Percentiles rank a stretch among this genome's conserved stretches.
These are phyloP conservation scores for Noctuana brunneofusca DNA, from an alignment of 2,888 invertebrate genomes.

Conservation along the genomic window DNA sequence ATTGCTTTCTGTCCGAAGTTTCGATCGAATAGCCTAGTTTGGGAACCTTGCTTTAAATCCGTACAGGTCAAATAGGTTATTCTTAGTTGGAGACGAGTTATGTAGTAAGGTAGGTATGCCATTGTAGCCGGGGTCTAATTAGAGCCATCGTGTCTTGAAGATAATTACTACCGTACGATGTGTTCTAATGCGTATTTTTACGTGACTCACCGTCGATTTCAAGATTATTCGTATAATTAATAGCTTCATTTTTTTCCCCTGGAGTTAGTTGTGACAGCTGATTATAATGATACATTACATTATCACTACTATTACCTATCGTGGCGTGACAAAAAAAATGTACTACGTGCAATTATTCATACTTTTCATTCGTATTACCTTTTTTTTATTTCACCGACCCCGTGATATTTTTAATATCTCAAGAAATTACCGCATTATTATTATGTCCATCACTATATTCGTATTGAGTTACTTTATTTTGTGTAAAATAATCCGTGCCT, in stretches of 20 bases:
- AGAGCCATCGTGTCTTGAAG: not conserved
- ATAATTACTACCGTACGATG: slow-evolving; percentile 8
- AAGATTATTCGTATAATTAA: not conserved
- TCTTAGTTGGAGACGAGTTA: slow-evolving; percentile 8
- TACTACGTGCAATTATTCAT: not conserved
- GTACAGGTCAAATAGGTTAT: slow-evolving; percentile 27
- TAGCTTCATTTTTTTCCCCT: not conserved
- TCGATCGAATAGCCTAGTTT: slow-evolving; percentile 28
- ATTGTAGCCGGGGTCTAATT: slow-evolving; percentile 10
- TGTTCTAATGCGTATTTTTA: not conserved
- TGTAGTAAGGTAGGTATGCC: not conserved
- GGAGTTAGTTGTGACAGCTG: too few species aligned
- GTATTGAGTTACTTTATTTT: too few species aligned
- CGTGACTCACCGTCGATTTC: not conserved
- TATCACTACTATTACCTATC: not conserved
- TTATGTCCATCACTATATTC: too few species aligned
- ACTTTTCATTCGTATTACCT: too few species aligned
- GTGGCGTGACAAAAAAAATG: not conserved
- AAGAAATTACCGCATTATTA: too few species aligned
- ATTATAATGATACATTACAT: too few species aligned
- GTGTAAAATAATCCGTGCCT: too few species aligned
- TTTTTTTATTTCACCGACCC: not conserved
- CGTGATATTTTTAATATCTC: too few species aligned
- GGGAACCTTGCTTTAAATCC: slow-evolving; percentile 20
- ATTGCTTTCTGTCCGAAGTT: slow-evolving; percentile 22